These are phyloP conservation scores for Anniella stebbinsi DNA, from an alignment of 2,797 vertebrate species.

Conservation along the genomic window DNA sequence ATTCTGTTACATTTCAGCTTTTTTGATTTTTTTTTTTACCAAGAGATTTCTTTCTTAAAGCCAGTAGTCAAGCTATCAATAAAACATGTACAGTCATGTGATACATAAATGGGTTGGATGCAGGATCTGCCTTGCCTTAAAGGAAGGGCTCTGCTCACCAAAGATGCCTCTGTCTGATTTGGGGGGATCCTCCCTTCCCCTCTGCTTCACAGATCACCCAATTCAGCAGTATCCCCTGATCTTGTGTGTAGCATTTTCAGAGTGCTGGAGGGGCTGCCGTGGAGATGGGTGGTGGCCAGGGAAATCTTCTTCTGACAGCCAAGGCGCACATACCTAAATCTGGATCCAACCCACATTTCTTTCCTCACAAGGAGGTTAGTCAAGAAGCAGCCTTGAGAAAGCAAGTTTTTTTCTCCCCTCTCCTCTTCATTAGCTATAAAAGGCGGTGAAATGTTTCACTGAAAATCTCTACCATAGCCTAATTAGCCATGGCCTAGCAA, in stretches of 20 bases:
- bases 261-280: too few relatives aligned
- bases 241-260: too few relatives aligned
- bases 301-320: too few relatives aligned
- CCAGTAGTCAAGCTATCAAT: conserved; percentile 9
- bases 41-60: background rate
- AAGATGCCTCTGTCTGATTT: too few relatives aligned
- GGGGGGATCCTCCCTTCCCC: too few relatives aligned
- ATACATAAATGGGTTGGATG: too few relatives aligned
- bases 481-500: conserved; percentile 58
- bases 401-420: background rate
- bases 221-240: too few relatives aligned
- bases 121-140: too few relatives aligned
- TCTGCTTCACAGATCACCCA: too few relatives aligned
- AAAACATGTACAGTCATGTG: background rate
- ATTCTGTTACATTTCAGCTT: background rate
- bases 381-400: conserved; percentile 9
- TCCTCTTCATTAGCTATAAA: conserved; percentile 49
- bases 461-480: conserved; percentile 50
- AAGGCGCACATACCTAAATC: too few relatives aligned
- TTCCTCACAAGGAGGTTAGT: background rate
- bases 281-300: too few relatives aligned
- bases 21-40: background rate
- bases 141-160: too few relatives aligned
- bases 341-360: background rate
- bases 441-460: conserved; percentile 52